These are phyloP conservation scores for Palloptera scutellata DNA, from an alignment of 2,888 invertebrate genomes.

Conservation along the genomic window DNA sequence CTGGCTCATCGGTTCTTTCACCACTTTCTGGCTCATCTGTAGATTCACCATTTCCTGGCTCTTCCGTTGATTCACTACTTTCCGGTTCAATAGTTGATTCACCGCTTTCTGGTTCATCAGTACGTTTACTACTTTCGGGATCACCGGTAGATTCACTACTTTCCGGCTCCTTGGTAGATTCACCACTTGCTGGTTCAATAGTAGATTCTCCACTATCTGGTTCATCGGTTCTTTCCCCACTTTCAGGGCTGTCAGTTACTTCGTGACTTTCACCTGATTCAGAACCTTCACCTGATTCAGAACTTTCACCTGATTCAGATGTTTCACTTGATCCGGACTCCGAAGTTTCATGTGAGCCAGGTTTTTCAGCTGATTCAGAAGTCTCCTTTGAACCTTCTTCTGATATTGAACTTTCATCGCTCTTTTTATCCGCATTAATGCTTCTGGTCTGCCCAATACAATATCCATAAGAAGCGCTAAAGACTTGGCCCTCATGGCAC, in stretches of 20 bases:
- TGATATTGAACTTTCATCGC: conserved; percentile 15
- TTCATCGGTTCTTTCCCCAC: conserved; percentile 9
- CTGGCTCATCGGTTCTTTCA: conserved; percentile 6
- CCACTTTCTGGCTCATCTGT: conserved; percentile 7
- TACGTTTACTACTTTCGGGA: conserved; percentile 17
- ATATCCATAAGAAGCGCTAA: conserved; percentile 33
- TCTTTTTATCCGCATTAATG: neutral
- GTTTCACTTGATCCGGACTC: conserved; percentile 20
- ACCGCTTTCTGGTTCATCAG: conserved; percentile 17
- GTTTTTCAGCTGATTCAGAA: conserved; percentile 4
- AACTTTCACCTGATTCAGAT: conserved; percentile 6
- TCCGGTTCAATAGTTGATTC: conserved; percentile 18
- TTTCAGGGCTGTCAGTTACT: neutral
- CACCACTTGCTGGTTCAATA: conserved; percentile 14
- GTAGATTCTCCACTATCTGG: conserved; percentile 13
- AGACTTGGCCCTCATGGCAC: conserved; percentile 42
- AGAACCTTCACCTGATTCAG: conserved; percentile 9
- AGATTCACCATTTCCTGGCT: conserved; percentile 20
- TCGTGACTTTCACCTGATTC: neutral
- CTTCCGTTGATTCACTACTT: conserved; percentile 25
- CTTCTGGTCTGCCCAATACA: conserved; percentile 36
- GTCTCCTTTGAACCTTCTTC: conserved; percentile 9
- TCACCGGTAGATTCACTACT: conserved; percentile 1
- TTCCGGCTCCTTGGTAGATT: conserved; percentile 18
- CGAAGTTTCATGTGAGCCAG: neutral